Base-by-base conservation (phyloP, 1,140 invertebrate species). In the Drosophila repleta region DNA sequence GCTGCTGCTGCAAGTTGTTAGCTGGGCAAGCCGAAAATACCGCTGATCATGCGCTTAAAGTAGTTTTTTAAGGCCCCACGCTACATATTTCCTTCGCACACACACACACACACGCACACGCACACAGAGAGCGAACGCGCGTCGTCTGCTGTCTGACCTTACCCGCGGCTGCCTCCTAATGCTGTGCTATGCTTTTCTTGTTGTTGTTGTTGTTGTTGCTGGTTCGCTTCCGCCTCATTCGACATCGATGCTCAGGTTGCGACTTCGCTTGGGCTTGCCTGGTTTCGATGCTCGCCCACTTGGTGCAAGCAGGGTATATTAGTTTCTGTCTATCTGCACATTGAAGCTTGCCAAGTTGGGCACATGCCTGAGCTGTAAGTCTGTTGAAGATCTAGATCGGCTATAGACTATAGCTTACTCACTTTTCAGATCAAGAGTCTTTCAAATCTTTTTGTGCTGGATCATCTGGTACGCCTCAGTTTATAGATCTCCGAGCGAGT, bases 31-130 rank as follows among this genome's bases (percentile, higher is more conserved):
- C 56, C 69, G 41, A 60, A 72, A 72, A 53, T 72, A 61, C 70
- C 71, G 65, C 58, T 69, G 65, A 74, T 74, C 70, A 67, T 68
- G 58, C 58, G 72, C 72, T 62, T 70, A 70, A 58, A 63, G 66
- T 74, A 74, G 72, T 70, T 74, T 74, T 61, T 41, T 29, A 62
- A 32, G 13, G 15, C 21, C 17, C 32, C 21, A 21, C 20, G 15
- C 6, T n/a, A n/a, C n/a, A 21, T 24, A 32, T 24, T 32, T 39
- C 10, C 26, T 32, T 55, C 35, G 57, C 55, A 41, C 48, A 45
- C 46, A 21, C 55, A 60, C 60, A 35, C 18, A 21, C 21, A 52
- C 17, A 39, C 46, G 43, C 56, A 39, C 53, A 41, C 29, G 58
- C 52, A 53, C n/a, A 24, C 26, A 52, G 13, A 56, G 4, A 21